These are phyloP conservation scores for Chrysemys picta DNA, from an alignment of 2,113 vertebrate genomes.

Conservation along the genomic window DNA sequence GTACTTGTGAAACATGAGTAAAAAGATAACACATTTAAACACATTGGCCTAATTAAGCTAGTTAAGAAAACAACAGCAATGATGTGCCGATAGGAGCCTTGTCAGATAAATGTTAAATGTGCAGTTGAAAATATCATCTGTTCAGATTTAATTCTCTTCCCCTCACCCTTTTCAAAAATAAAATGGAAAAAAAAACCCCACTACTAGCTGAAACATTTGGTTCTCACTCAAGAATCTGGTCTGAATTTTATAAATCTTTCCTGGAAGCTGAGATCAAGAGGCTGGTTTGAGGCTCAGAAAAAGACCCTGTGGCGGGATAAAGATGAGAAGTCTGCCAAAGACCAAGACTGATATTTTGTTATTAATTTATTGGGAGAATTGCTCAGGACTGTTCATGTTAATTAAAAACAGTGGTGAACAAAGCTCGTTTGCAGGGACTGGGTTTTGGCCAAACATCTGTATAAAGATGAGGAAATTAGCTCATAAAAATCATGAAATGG, in stretches of 20 bases:
- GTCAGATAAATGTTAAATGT: constrained; percentile 25
- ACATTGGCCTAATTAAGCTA: neutral
- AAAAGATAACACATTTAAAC: constrained; percentile 22
- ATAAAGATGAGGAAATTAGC: constrained; percentile 71
- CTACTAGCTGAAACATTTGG: constrained; percentile 69
- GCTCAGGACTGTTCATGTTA: constrained; percentile 61
- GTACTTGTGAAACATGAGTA: constrained; percentile 47
- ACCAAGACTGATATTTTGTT: constrained; percentile 67
- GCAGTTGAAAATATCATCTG: constrained; percentile 57
- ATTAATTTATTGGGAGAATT: constrained; percentile 67
- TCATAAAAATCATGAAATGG: constrained; percentile 39
- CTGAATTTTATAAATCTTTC: constrained; percentile 72
- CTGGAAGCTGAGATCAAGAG: constrained; percentile 72
- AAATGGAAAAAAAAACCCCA: constrained; percentile 16
- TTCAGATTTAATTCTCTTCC: constrained; percentile 41
- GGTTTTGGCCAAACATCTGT: constrained; percentile 31
- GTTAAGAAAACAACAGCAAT: neutral
- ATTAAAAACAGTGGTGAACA: constrained; percentile 76
- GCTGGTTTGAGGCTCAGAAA: constrained; percentile 60
- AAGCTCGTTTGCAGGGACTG: constrained; percentile 63
- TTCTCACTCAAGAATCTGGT: constrained; percentile 72
- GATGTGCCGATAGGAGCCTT: neutral
- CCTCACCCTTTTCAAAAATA: constrained; percentile 52
- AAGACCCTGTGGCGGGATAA: constrained; percentile 63
- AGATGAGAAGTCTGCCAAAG: constrained; percentile 67